Conservation (phyloP, 1,140 invertebrate species). For the Anastrepha ludens region DNA sequence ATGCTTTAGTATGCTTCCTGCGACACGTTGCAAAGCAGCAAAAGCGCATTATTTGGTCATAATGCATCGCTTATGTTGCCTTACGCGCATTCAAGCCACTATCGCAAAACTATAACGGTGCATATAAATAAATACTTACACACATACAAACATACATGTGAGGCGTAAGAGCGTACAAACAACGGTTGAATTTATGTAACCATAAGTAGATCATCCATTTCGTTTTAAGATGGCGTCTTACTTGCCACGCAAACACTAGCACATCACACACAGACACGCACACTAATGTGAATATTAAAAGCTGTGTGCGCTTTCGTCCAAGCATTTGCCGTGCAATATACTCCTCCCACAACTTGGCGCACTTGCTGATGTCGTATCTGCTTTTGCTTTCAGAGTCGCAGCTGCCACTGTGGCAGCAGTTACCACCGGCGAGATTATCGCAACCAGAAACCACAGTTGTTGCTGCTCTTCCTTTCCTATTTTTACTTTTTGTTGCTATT, state of each 20-base stretch:
- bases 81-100: not conserved
- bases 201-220: slow-evolving; percentile 37
- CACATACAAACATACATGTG: not conserved
- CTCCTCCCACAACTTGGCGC: slow-evolving; percentile 54
- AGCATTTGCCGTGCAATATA: slow-evolving; percentile 46
- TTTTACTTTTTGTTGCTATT: slow-evolving; percentile 34
- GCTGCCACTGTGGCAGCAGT: not conserved
- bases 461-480: slow-evolving; percentile 12
- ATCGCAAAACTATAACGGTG: not conserved
- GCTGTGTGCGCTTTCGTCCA: not conserved
- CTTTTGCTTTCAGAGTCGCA: not conserved
- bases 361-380: not conserved
- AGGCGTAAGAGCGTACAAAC: not conserved
- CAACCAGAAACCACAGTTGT: slow-evolving; percentile 45
- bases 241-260: not conserved
- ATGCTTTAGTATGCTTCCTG: not conserved
- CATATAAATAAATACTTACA: not conserved
- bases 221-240: slow-evolving; percentile 49
- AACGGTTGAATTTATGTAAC: not conserved
- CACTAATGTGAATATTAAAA: not conserved
- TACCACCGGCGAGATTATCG: slow-evolving; percentile 31
- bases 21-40: not conserved
- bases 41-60: not conserved
- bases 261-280: not conserved
- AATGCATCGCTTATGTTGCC: not conserved